Evolutionary conservation across 2,888 invertebrate genomes (phyloP), one percentile per base, ranked within the genome.

Genomic region (Aethes cnicana): DNA sequence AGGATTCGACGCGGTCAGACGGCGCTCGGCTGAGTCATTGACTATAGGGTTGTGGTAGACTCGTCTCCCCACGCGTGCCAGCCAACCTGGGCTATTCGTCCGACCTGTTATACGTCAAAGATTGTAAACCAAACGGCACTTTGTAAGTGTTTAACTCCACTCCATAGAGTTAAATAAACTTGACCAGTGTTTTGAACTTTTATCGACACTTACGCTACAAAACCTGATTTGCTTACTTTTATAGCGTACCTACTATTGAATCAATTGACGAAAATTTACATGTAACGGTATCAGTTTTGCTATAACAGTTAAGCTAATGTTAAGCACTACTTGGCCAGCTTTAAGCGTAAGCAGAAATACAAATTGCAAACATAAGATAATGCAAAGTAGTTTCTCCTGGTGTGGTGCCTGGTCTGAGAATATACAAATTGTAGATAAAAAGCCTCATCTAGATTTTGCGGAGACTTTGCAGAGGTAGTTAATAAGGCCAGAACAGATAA

Each of bases 41-140:
- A 50, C 61, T 41, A 56, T 56, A 46, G 49, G 54, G 42, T 36
- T 36, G n/a, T n/a, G 41, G 20, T 53, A 68, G 66, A 72, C 77
- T 57, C 30, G 77, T 75, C 69, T 75, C 54, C 81, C 81, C 74
- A 81, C 81, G 70, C 70, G 47, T 39, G 17, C 9, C 8, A n/a
- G 32, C 14, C 8, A 32, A 32, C 32, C 37, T 2, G 9, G 23
- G 25, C 23, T 7, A 23, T 23, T 37, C 14, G 42, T 30, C 17
- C 20, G 17, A 9, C 11, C 26, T 23, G 36, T 36, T 43, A 26
- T 49, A 37, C 50, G 18, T 44, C 43, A 50, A 33, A 42, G 33
- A 35, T 32, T 32, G 42, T 36, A 37, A 17, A 21, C 26, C 4
- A 9, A 42, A 42, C 42, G 16, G 17, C 49, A 16, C n/a, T 32